These are phyloP conservation scores for Phallusia fumigata DNA, from an alignment of 23 tunicate species.

Conservation along the genomic window DNA sequence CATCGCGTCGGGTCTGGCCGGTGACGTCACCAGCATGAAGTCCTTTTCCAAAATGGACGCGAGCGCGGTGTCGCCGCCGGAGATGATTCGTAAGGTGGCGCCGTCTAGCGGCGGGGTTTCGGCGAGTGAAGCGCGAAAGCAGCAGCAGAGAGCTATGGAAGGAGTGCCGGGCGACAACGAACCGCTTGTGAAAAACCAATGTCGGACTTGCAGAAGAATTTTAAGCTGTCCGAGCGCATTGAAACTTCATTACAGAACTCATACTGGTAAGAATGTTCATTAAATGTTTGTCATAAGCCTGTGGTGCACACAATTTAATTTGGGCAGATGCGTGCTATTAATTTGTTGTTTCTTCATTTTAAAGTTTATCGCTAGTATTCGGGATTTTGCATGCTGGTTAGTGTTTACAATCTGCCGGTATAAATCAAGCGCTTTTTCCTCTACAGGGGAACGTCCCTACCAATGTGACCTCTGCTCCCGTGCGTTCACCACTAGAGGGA, in stretches of 20 bases:
- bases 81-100: neutral
- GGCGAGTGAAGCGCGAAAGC: neutral
- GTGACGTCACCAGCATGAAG: neutral
- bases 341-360: no score
- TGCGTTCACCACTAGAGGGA: slow-evolving; percentile 67
- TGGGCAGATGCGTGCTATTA: no score
- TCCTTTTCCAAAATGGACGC: neutral
- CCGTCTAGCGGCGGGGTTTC: neutral
- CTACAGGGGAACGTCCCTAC: slow-evolving; percentile 57
- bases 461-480: slow-evolving; percentile 58
- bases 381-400: neutral
- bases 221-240: slow-evolving; percentile 59
- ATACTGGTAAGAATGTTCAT: slow-evolving; percentile 39
- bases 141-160: neutral
- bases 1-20: slow-evolving; percentile 6
- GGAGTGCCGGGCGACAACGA: slow-evolving; percentile 10
- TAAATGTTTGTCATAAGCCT: neutral
- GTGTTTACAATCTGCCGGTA: neutral
- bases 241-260: slow-evolving; percentile 62
- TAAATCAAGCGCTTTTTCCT: neutral
- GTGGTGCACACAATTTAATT: no score
- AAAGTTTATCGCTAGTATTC: no score
- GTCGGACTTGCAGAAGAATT: slow-evolving; percentile 47
- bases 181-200: slow-evolving; percentile 42
- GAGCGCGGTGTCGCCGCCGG: neutral